Percentiles rank a stretch among this genome's conserved stretches.
These are phyloP conservation scores for Cylindroiulus punctatus DNA, from an alignment of 2,888 invertebrate species.

Conservation along the genomic window DNA sequence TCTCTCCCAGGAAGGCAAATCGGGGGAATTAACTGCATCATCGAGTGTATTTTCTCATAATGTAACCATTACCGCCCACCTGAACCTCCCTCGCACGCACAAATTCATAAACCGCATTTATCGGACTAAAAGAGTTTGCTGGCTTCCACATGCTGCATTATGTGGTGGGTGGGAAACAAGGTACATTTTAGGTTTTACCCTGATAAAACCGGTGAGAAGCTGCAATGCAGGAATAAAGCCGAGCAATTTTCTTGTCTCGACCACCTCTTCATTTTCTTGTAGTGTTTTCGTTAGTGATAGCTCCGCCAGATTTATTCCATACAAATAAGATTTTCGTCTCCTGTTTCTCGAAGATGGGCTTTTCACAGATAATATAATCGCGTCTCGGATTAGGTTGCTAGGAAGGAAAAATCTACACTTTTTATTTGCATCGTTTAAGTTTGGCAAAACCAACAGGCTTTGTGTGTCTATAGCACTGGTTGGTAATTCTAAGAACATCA, in stretches of 20 bases:
- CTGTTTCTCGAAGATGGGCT: not conserved
- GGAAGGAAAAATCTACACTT: not conserved
- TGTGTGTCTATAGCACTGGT: not conserved
- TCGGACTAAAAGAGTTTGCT: not conserved
- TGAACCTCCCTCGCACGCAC: not conserved
- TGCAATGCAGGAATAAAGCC: not conserved
- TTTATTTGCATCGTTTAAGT: not conserved
- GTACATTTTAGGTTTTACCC: not conserved
- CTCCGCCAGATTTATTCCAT: not conserved
- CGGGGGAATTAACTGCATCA: not conserved
- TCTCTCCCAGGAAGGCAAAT: not conserved
- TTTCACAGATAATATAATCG: not conserved
- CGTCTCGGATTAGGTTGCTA: not conserved
- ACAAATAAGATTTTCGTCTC: not conserved
- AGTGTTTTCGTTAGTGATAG: not conserved
- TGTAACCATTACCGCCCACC: not conserved
- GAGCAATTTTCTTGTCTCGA: not conserved
- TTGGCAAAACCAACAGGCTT: not conserved
- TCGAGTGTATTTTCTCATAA: not conserved
- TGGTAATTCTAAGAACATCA: not conserved
- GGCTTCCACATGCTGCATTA: too few relatives aligned
- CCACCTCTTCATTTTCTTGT: not conserved
- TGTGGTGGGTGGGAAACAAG: not conserved
- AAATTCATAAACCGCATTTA: constrained; percentile 1
- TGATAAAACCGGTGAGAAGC: constrained; percentile 1